A percentile compares a stretch with the other conserved stretches of the same genome.
phyloP scores from a whole-genome alignment of 2,888 invertebrate species.

The Ormyrus labotus region DNA sequence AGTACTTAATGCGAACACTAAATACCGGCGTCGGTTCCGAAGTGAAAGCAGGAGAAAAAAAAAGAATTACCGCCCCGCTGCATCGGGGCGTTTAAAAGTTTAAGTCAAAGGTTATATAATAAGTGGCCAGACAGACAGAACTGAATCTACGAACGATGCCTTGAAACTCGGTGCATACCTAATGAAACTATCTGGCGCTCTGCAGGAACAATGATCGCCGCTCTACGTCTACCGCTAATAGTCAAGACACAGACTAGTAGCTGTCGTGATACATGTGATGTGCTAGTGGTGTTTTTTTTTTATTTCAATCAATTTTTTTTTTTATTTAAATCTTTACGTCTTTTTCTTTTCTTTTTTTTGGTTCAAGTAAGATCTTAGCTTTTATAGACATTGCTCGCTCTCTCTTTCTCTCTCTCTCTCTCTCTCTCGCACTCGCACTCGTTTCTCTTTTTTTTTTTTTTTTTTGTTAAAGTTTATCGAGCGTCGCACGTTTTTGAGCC shows the following conservation, averaged over 20 bases:
- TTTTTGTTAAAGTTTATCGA: background rate
- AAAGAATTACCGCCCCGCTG: too few species aligned
- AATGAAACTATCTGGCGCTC: slow-evolving; percentile 73
- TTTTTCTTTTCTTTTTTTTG: slow-evolving; percentile 3
- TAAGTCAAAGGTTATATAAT: slow-evolving; percentile 23
- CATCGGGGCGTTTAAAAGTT: too few species aligned
- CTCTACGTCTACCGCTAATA: slow-evolving; percentile 73
- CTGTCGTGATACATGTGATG: slow-evolving; percentile 70
- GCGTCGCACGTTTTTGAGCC: too few species aligned
- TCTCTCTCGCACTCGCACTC: slow-evolving; percentile 16
- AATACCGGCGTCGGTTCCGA: too few species aligned
- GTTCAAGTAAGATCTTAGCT: slow-evolving; percentile 17
- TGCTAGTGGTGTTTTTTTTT: slow-evolving; percentile 62
- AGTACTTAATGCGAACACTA: too few species aligned
- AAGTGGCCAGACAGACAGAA: background rate
- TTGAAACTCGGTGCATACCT: slow-evolving; percentile 74
- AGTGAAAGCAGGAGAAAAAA: too few species aligned
- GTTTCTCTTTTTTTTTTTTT: slow-evolving; percentile 37
- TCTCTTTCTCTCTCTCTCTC: slow-evolving; percentile 49
- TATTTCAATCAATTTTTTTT: background rate
- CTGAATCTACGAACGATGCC: slow-evolving; percentile 70
- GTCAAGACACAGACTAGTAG: slow-evolving; percentile 73
- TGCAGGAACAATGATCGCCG: slow-evolving; percentile 71
- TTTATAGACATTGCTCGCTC: slow-evolving; percentile 50
- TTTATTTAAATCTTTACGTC: background rate